Conservation (phyloP, 2,888 invertebrate genomes). For the Amblyjoppa proteus region DNA sequence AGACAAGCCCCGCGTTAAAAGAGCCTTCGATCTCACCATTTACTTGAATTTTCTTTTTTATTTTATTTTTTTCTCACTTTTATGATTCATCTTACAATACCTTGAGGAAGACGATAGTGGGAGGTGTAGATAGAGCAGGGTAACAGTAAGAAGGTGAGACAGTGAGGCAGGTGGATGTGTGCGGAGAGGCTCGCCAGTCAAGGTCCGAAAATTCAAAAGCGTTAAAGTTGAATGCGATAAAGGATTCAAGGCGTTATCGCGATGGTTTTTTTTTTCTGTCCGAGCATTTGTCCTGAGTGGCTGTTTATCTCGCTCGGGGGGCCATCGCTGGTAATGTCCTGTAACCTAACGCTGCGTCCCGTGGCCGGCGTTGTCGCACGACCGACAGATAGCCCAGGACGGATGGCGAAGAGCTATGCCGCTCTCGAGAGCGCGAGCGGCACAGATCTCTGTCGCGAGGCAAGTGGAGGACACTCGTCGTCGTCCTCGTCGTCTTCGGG, state of each 20-base stretch:
- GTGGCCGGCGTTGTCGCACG: slow-evolving; percentile 68
- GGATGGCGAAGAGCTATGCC: slow-evolving; percentile 59
- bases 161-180: slow-evolving; percentile 60
- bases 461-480: slow-evolving; percentile 53
- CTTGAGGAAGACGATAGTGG: slow-evolving; percentile 20
- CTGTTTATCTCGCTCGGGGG: slow-evolving; percentile 75
- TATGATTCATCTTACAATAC: slow-evolving; percentile 30
- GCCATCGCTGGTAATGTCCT: slow-evolving; percentile 77
- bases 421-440: slow-evolving; percentile 29
- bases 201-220: slow-evolving; percentile 60
- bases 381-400: slow-evolving; percentile 75
- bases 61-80: neutral
- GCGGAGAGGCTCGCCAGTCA: slow-evolving; percentile 15
- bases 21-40: slow-evolving; percentile 30
- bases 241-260: slow-evolving; percentile 77
- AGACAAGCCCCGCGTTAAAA: slow-evolving; percentile 5
- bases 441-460: slow-evolving; percentile 46
- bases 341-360: slow-evolving; percentile 80
- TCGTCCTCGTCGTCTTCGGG: slow-evolving; percentile 30
- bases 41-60: slow-evolving; percentile 7
- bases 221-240: slow-evolving; percentile 71
- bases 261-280: slow-evolving; percentile 67
- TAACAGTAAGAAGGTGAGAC: slow-evolving; percentile 25
- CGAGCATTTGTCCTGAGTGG: slow-evolving; percentile 80
- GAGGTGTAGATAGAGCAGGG: slow-evolving; percentile 10